These are phyloP conservation scores for Pseudococcus viburni DNA, from an alignment of 2,888 invertebrate genomes.

Conservation along the genomic window DNA sequence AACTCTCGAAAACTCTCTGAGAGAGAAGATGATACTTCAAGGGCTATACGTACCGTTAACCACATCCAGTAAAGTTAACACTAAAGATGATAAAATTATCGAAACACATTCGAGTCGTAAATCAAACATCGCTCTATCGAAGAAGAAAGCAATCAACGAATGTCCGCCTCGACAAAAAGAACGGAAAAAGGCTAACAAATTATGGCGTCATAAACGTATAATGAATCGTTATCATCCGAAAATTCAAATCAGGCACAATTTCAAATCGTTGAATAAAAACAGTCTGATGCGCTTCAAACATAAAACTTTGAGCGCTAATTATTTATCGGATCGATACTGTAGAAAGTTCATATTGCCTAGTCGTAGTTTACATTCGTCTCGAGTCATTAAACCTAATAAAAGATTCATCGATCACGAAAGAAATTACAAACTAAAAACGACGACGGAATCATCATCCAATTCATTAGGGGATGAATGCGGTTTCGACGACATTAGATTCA, in stretches of 20 bases:
- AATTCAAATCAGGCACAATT: conserved; percentile 58
- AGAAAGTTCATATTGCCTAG: conserved; percentile 83
- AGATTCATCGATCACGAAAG: conserved; percentile 80
- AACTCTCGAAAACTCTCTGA: neutral
- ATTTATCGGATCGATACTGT: conserved; percentile 56
- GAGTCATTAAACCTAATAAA: conserved; percentile 91
- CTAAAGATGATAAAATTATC: neutral
- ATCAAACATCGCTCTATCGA: neutral
- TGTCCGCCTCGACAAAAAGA: neutral
- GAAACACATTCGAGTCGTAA: neutral
- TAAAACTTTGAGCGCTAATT: conserved; percentile 55
- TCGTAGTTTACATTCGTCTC: conserved; percentile 86
- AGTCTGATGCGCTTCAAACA: conserved; percentile 61
- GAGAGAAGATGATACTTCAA: neutral
- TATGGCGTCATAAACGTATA: conserved; percentile 48
- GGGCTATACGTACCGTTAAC: neutral
- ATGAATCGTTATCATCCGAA: conserved; percentile 46
- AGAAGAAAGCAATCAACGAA: conserved; percentile 1
- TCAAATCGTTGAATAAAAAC: conserved; percentile 61
- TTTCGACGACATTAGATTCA: neutral
- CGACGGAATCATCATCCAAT: no score
- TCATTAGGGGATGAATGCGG: neutral
- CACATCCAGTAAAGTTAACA: neutral
- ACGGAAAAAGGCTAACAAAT: neutral
- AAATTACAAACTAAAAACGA: conserved; percentile 69